Base-by-base conservation (phyloP, 1,140 invertebrate genomes). In the Drosophila bipectinata region DNA sequence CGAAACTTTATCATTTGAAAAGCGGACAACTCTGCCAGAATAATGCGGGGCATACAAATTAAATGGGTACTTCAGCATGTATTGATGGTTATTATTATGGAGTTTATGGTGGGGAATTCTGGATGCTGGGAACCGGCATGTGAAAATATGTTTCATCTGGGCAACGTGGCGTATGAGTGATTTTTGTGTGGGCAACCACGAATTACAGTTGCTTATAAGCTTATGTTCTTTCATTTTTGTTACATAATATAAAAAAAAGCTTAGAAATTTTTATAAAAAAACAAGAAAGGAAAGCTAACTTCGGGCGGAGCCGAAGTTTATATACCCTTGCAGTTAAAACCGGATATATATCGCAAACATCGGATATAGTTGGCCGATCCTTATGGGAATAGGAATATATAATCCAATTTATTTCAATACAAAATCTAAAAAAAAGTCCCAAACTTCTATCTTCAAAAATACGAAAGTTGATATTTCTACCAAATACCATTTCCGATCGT, bases 1-100 rank as follows among this genome's bases (percentile, higher is more conserved):
- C 63, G 34, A 67, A 67, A 67, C 52, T 69, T 69, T 56, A 69
- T 69, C 52, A 49, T 56, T 49, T 41, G 53, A 41, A 39, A 10
- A 26, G 37, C 47, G 47, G 37, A 53, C 59, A 15, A n/a, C 62
- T 12, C 60, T 39, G 55, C 12, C 30, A 9, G 58, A 66, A 48
- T 24, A 51, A 62, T 63, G 34, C 30, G 10, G 34, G 34, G 34
- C 63, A 67, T 64, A 53, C 60, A 44, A 67, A 67, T 64, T 67
- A 64, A 64, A 64, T 34, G 37, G 34, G 24, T 30, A 28, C 63
- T 24, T 49, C 26, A 44, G 24, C 64, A 67, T 32, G 52, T 64
- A 64, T 62, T 67, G 37, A 63, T 44, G 63, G 30, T 64, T 53
- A 67, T 53, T 52, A 47, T 26, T 9, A 24, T 39, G 32, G 26